Percentiles rank a stretch among this genome's conserved stretches.
phyloP scores from a whole-genome alignment of 2,888 invertebrate species.

The Brachypalpus laphriformis region DNA sequence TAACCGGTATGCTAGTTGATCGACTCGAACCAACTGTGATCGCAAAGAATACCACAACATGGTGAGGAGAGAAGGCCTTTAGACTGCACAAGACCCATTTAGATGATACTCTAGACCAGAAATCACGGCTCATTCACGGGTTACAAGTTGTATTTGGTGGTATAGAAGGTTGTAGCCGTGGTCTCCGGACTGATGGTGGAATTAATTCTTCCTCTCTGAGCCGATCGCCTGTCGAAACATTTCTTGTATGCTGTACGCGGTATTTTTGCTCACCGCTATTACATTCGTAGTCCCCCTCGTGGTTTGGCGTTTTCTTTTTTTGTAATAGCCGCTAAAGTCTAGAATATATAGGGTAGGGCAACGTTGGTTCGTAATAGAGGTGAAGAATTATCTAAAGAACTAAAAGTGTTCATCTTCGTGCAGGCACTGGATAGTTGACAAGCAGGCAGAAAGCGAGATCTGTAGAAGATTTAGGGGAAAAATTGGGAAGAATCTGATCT shows the following conservation, averaged over 20 bases:
- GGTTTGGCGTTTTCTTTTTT: neutral
- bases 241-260: neutral
- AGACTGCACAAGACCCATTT: conserved; percentile 52
- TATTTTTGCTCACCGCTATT: conserved; percentile 1
- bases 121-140: conserved; percentile 51
- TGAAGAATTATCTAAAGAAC: too few relatives aligned
- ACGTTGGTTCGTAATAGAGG: too few relatives aligned
- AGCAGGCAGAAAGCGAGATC: too few relatives aligned
- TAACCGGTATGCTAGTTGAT: conserved; percentile 57
- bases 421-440: too few relatives aligned
- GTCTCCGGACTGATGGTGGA: neutral
- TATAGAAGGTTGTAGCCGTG: neutral
- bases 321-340: neutral
- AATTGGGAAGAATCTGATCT: too few relatives aligned
- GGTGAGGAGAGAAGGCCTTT: conserved; percentile 17
- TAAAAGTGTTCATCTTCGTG: too few relatives aligned
- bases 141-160: neutral
- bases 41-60: neutral
- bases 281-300: too few relatives aligned
- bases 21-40: neutral
- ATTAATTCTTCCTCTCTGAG: neutral
- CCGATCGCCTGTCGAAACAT: neutral
- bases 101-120: conserved; percentile 61
- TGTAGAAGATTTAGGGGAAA: too few relatives aligned
- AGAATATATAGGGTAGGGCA: conserved; percentile 1